Conservation (phyloP, 2,113 vertebrate species). For the Triplophysa siluroides region DNA sequence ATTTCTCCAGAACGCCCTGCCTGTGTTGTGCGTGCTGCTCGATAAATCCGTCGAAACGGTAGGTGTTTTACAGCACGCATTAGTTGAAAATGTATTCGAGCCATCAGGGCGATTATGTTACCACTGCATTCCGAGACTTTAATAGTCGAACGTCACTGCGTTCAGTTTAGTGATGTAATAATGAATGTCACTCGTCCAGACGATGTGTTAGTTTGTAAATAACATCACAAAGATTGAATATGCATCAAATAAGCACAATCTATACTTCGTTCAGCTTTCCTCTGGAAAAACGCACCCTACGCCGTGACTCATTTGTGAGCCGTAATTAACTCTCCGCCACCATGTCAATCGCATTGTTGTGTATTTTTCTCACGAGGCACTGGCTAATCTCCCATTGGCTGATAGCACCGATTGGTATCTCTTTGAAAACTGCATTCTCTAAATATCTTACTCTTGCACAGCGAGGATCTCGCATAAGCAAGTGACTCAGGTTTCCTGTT, state of each 20-base stretch:
- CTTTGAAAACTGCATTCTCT: conserved; percentile 55
- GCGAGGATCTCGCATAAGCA: conserved; percentile 48
- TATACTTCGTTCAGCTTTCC: conserved; percentile 23
- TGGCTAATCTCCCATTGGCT: conserved; percentile 54
- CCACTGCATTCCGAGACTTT: conserved; percentile 5
- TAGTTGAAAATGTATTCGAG: conserved; percentile 33
- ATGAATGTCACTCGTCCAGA: conserved; percentile 27
- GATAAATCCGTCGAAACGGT: conserved; percentile 32
- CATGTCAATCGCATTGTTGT: conserved; percentile 40
- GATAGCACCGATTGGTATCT: conserved; percentile 49
- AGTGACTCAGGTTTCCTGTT: conserved; percentile 52
- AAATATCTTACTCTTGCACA: conserved; percentile 54
- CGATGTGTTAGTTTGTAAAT: neutral
- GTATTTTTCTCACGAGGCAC: conserved; percentile 28
- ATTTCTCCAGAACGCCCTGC: neutral
- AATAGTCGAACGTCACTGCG: neutral
- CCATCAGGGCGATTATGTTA: conserved; percentile 14
- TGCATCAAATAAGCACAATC: neutral
- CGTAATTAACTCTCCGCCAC: conserved; percentile 43
- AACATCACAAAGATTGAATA: conserved; percentile 28
- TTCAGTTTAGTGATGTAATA: conserved; percentile 7
- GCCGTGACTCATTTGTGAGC: conserved; percentile 14
- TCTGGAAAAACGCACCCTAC: neutral
- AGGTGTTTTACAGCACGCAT: conserved; percentile 43
- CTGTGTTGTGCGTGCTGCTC: conserved; percentile 28